phyloP scores from a whole-genome alignment of 2,113 vertebrate genomes.

The Pogona vitticeps region DNA sequence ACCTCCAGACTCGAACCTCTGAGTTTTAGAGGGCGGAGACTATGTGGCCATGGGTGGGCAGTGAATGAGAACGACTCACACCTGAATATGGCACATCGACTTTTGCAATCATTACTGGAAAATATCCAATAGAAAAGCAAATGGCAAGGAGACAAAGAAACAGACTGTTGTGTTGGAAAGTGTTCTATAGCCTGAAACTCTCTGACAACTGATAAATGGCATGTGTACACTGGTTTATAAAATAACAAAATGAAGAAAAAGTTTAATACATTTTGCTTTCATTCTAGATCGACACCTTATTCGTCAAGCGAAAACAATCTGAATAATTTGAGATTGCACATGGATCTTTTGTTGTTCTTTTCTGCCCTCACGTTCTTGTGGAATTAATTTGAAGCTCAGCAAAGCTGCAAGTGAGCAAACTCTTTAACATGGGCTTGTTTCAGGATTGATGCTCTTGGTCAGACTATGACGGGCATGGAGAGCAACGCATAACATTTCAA shows the following conservation, averaged over 20 bases:
- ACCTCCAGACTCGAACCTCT: no score
- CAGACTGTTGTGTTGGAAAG: background rate
- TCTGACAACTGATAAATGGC: constrained; percentile 28
- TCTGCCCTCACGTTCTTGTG: background rate
- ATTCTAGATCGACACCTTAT: constrained; percentile 19
- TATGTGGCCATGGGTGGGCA: no score
- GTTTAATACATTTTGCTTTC: constrained; percentile 11
- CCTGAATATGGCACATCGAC: no score
- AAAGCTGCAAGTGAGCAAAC: constrained; percentile 6
- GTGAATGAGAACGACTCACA: no score
- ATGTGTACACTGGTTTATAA: background rate
- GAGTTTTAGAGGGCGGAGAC: no score
- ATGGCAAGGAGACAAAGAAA: background rate
- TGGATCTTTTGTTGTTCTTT: background rate
- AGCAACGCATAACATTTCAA: background rate
- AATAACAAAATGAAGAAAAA: background rate
- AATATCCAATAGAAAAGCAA: no score
- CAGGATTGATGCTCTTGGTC: background rate
- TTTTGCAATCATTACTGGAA: no score
- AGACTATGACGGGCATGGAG: background rate
- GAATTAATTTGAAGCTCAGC: constrained; percentile 22
- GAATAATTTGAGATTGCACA: constrained; percentile 9
- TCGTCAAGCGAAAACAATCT: constrained; percentile 15
- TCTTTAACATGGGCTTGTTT: constrained; percentile 4
- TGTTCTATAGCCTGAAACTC: background rate